Base-by-base conservation (phyloP, 2,113 vertebrate genomes). In the Anolis sagrei region DNA sequence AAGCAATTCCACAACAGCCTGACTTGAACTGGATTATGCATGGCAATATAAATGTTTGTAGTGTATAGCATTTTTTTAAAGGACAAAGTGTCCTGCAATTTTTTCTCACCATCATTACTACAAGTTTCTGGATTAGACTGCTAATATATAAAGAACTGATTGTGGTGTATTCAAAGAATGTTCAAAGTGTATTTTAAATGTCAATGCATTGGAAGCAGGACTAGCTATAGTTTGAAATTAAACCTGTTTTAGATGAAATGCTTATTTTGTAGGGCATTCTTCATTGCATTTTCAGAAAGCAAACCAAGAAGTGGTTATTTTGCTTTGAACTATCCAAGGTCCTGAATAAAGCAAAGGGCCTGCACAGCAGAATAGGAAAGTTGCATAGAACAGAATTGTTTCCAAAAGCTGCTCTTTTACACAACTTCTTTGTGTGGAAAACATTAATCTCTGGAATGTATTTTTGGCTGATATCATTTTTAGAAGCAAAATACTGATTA, bases 281-380 rank as follows among this genome's bases (percentile, higher is more conserved):
- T 80, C 51, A 74, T 70, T 18, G 16, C 34, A 81, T 32, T 70
- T 84, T 1, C 54, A 58, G 16, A 18, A 58, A 13, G 68, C 1
- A 51, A 0, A 3, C 79, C 16, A 0, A 36, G 32, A 10, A 70
- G 9, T 69, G 49, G 3, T 4, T 1, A 49, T 32, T 70, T 27
- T 72, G 23, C 58, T 0, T 73, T 25, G 1, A 0, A 32, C 91
- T 93, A 87, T 93, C 91, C 91, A 0, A 25, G 85, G 88, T 89
- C 64, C 93, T 93, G 90, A 44, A 72, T 32, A 4, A 29, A 4
- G 48, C 1, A 19, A 4, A 5, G 0, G 5, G 25, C 0, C 10
- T 9, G 1, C 13, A 6, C 2, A 48, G 32, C 10, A 69, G n/a
- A 32, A 18, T 1, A 73, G 25, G 14, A 29, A 7, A 21, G 48